phyloP scores from a whole-genome alignment of 1,140 invertebrate genomes.

The Cyclina sinensis region DNA sequence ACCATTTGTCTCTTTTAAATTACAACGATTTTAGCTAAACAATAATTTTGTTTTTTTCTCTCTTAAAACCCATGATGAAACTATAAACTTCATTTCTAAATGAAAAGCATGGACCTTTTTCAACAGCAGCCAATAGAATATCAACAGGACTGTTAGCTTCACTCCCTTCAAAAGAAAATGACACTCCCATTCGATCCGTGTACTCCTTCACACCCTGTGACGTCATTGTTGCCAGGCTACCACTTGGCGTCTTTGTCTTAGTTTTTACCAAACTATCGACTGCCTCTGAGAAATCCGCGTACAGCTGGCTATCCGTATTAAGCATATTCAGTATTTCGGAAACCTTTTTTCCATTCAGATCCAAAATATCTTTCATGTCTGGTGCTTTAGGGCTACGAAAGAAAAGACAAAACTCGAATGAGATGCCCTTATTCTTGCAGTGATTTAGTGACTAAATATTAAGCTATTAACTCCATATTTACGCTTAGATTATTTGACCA shows the following conservation, averaged over 20 bases:
- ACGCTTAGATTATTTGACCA: too few species aligned
- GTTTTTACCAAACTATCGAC: background rate
- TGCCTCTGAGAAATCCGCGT: background rate
- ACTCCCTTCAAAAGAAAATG: background rate
- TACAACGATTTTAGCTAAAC: too few species aligned
- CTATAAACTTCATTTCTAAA: too few species aligned
- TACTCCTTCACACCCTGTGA: background rate
- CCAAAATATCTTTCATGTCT: slow-evolving; percentile 34
- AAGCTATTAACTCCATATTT: too few species aligned
- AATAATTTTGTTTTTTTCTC: too few species aligned
- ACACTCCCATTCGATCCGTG: background rate
- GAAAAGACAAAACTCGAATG: too few species aligned
- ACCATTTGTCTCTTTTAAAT: too few species aligned
- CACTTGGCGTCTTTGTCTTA: background rate
- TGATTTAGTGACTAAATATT: too few species aligned
- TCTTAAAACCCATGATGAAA: too few species aligned
- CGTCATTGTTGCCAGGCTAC: background rate
- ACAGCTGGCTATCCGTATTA: background rate
- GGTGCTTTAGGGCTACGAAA: slow-evolving; percentile 37
- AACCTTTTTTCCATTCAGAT: slow-evolving; percentile 36
- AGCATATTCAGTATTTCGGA: background rate
- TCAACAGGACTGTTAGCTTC: background rate
- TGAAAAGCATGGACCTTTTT: too few species aligned
- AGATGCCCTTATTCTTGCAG: too few species aligned
- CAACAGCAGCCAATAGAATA: background rate